These are phyloP conservation scores for Melipona beecheii DNA, from an alignment of 2,888 invertebrate genomes.

Conservation along the genomic window DNA sequence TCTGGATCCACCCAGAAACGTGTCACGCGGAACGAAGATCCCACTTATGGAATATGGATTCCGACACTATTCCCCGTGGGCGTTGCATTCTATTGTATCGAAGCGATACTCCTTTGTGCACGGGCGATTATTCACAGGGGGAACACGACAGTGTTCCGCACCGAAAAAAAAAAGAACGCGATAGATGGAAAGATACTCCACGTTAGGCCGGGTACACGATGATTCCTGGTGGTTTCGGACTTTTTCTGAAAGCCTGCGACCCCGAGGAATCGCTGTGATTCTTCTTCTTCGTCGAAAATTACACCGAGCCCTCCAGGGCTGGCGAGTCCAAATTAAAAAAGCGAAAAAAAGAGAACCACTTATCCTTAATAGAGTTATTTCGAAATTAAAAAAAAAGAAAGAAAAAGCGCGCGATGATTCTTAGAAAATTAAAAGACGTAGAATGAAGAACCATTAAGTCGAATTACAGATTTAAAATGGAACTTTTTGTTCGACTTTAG, in stretches of 20 bases:
- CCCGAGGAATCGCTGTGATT: not conserved
- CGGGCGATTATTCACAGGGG: conserved; percentile 31
- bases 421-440: no score
- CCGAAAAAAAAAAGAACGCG: conserved; percentile 8
- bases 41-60: conserved; percentile 25
- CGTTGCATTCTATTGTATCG: conserved; percentile 39
- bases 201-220: not conserved
- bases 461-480: no score
- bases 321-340: not conserved
- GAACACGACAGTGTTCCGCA: conserved; percentile 13
- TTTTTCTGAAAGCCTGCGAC: not conserved
- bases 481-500: no score
- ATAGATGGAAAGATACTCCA: conserved; percentile 17
- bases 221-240: not conserved
- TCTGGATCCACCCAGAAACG: not conserved
- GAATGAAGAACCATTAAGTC: no score
- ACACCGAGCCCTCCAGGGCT: not conserved
- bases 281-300: not conserved
- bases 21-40: conserved; percentile 19
- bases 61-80: conserved; percentile 13
- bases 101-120: conserved; percentile 20
- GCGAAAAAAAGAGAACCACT: not conserved
- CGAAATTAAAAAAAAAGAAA: no score
- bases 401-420: no score
- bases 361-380: not conserved